Percentiles rank a stretch among this genome's conserved stretches.
Conservation (phyloP, 2,888 invertebrate genomes). For the Steinernema scapterisci region DNA sequence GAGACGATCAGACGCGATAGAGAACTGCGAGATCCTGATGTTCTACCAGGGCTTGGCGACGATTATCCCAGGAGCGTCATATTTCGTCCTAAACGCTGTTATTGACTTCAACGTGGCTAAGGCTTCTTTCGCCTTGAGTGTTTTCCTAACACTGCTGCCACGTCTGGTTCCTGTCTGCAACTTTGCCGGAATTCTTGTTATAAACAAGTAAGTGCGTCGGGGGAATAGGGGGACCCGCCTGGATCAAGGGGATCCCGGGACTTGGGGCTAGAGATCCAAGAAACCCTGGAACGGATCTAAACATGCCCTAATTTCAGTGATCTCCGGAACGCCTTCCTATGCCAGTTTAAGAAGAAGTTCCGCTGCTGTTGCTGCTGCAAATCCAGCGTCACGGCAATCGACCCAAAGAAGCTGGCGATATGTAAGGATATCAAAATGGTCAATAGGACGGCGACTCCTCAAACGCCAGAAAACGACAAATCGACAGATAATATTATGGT, state of each 20-base stretch:
- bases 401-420: too few relatives aligned
- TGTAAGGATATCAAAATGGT: too few relatives aligned
- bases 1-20: neutral
- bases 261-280: too few relatives aligned
- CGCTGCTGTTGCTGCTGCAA: neutral
- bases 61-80: neutral
- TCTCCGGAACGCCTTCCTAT: too few relatives aligned
- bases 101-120: neutral
- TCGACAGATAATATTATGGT: too few relatives aligned
- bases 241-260: too few relatives aligned
- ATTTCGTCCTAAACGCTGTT: neutral
- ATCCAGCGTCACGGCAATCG: neutral
- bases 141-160: neutral
- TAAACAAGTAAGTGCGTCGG: neutral
- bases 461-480: too few relatives aligned
- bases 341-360: neutral
- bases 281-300: too few relatives aligned
- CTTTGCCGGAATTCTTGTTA: neutral
- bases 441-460: too few relatives aligned
- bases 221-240: too few relatives aligned
- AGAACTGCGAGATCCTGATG: neutral
- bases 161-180: neutral
- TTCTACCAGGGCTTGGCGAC: neutral
- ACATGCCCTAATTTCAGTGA: too few relatives aligned
- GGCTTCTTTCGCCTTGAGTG: slow-evolving; percentile 1